phyloP scores from a whole-genome alignment of 1,140 invertebrate species.

The Drosophila guanche region DNA sequence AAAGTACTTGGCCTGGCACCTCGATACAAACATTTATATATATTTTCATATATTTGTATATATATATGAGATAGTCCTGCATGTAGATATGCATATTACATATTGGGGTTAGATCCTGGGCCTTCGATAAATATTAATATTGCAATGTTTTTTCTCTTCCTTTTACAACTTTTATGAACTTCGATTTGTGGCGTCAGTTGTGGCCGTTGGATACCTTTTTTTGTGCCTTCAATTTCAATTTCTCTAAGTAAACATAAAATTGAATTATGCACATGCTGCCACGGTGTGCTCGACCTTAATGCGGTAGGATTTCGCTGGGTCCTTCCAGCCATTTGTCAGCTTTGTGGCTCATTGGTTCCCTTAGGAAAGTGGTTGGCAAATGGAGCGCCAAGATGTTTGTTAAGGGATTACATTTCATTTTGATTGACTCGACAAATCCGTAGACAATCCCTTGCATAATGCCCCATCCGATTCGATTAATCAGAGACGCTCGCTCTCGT shows the following conservation, averaged over 20 bases:
- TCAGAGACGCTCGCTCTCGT: conserved; percentile 33
- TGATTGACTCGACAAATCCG: conserved; percentile 18
- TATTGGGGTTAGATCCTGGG: conserved; percentile 27
- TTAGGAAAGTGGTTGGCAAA: neutral
- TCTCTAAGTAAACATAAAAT: conserved; percentile 68
- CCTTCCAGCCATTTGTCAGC: conserved; percentile 45
- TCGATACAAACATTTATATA: conserved; percentile 2
- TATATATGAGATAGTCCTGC: neutral
- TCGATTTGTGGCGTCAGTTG: conserved; percentile 34
- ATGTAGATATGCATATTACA: conserved; percentile 16
- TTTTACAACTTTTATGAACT: conserved; percentile 51
- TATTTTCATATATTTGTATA: conserved; percentile 29
- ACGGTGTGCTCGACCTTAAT: conserved; percentile 4
- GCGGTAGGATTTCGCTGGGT: conserved; percentile 33
- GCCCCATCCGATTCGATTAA: conserved; percentile 48
- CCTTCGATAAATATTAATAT: conserved; percentile 66
- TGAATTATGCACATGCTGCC: conserved; percentile 64
- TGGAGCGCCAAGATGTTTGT: conserved; percentile 23
- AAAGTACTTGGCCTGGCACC: conserved; percentile 19
- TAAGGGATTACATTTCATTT: conserved; percentile 12
- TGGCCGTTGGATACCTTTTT: neutral
- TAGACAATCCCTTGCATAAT: conserved; percentile 27
- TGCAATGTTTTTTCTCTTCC: conserved; percentile 20
- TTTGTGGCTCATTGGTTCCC: conserved; percentile 59
- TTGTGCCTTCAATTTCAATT: conserved; percentile 64